Evolutionary conservation across 1,140 invertebrate genomes (phyloP), one percentile per base, ranked within the genome.

Genomic region (Bombyx mori): DNA sequence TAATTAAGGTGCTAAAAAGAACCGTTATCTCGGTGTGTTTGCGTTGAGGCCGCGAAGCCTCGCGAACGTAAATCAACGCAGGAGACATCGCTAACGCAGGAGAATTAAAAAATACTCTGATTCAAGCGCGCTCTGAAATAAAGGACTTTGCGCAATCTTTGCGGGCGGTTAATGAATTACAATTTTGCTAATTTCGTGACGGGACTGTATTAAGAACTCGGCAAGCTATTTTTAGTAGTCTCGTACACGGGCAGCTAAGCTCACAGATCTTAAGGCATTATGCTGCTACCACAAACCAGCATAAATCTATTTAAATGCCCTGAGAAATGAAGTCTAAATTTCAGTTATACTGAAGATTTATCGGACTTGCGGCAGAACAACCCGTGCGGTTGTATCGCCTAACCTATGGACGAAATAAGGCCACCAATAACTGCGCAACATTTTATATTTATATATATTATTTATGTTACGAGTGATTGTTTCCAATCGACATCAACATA

Each of bases 91-190:
- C 69, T 82, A 86, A 86, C 78, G 74, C 77, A 44, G 70, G 58
- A 67, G 81, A 86, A 86, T 86, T 86, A 86, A 84, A 86, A 84
- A 86, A 82, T 86, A 79, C 81, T 86, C 72, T 69, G 47, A 44
- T 65, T 58, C 62, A 62, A 77, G 72, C 68, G 67, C 69, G 67
- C 74, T 69, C 72, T 72, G 77, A 82, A 82, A 80, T 82, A 81
- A 84, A 73, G 71, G 79, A 79, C 81, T 82, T 75, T 73, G 68
- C 72, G 67, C 72, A 77, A 83, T 81, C 82, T 85, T 82, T 70
- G 77, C 61, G 71, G 59, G 62, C 71, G 73, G 77, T 84, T 84
- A 84, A 86, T 83, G 77, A 83, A 84, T 83, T 83, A 82, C 81
- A 35, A 35, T 77, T 81, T 74, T 73, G 75, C 73, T 82, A 82